Evolutionary conservation across 1,140 invertebrate species (phyloP).

Genomic region (Drosophila truncata): DNA sequence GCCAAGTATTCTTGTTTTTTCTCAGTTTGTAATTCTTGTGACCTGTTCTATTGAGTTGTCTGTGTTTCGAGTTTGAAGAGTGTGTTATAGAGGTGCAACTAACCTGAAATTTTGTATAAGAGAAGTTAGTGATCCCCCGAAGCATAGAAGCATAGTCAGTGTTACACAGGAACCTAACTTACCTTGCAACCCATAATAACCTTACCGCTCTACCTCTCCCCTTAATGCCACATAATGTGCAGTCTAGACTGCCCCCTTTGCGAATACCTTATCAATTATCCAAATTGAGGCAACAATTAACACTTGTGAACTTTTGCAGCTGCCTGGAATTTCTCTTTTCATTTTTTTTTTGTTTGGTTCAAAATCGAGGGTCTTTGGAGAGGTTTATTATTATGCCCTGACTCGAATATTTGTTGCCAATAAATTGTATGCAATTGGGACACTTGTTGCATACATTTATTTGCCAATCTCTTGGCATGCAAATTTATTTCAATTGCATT

Average conservation of each 20-base stretch:
- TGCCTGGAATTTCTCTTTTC: slow-evolving; percentile 12
- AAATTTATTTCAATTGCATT: slow-evolving; percentile 84
- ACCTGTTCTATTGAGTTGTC: slow-evolving; percentile 39
- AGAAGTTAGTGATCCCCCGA: neutral
- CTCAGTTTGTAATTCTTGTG: neutral
- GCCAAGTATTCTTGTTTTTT: slow-evolving; percentile 28
- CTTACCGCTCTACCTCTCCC: neutral
- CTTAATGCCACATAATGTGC: neutral
- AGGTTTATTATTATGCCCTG: slow-evolving; percentile 23
- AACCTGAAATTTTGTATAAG: neutral
- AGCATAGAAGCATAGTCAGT: neutral
- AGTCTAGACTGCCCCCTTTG: slow-evolving; percentile 2
- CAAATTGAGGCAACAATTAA: slow-evolving; percentile 78
- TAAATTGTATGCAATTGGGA: slow-evolving; percentile 82
- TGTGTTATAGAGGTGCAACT: neutral
- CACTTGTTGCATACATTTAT: slow-evolving; percentile 76
- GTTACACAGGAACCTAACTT: neutral
- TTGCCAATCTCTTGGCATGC: slow-evolving; percentile 65
- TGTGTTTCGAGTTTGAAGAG: neutral
- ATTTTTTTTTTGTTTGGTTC: neutral
- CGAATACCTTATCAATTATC: slow-evolving; percentile 60
- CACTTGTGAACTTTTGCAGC: slow-evolving; percentile 69
- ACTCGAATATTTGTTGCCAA: slow-evolving; percentile 70
- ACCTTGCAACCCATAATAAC: neutral
- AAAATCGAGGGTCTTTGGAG: slow-evolving; percentile 7